These are phyloP conservation scores for Pandemis corylana DNA, from an alignment of 2,888 invertebrate genomes.

Conservation along the genomic window DNA sequence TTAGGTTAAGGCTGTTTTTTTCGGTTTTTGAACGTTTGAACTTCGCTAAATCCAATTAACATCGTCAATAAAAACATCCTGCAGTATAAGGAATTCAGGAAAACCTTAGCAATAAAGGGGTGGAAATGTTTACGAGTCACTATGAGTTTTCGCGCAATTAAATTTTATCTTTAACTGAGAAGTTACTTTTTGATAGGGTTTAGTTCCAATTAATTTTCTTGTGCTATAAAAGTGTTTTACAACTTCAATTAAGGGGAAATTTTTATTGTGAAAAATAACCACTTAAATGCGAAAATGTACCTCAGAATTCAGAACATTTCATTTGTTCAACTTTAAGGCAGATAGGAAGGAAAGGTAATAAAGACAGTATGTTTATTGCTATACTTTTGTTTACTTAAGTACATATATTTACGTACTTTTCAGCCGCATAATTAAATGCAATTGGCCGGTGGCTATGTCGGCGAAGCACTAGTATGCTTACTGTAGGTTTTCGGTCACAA, in stretches of 20 bases:
- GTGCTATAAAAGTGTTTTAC: background rate
- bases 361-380: too few relatives aligned
- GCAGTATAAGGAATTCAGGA: conserved; percentile 3
- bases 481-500: too few relatives aligned
- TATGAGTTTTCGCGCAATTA: conserved; percentile 26
- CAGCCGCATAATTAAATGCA: too few relatives aligned
- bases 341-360: too few relatives aligned
- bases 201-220: background rate
- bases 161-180: conserved; percentile 36
- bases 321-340: too few relatives aligned
- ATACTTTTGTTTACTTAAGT: too few relatives aligned
- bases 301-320: too few relatives aligned
- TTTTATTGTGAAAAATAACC: background rate
- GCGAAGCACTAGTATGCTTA: too few relatives aligned
- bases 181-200: background rate
- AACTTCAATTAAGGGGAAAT: background rate
- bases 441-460: too few relatives aligned
- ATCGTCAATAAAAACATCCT: conserved; percentile 11
- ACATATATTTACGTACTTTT: too few relatives aligned
- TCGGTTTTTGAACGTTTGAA: background rate
- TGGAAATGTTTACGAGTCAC: conserved; percentile 29
- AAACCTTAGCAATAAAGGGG: conserved; percentile 21
- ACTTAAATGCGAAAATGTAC: background rate
- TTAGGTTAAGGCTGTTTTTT: background rate
- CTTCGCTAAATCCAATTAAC: background rate